Evolutionary conservation across 2,113 vertebrate genomes (phyloP).

Genomic region (Phaethornis superciliosus): DNA sequence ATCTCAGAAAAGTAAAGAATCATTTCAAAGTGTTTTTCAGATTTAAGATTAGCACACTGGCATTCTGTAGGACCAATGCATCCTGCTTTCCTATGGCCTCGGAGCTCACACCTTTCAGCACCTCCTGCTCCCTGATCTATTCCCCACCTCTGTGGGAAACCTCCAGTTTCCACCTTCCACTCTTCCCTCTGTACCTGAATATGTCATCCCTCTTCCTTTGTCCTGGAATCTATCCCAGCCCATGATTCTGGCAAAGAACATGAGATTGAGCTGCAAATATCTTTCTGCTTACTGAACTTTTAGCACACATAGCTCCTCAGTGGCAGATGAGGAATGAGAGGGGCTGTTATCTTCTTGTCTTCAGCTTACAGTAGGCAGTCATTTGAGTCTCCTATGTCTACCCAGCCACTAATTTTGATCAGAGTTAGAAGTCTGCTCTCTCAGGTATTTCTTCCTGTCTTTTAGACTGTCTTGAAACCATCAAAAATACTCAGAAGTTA

Average conservation of each 20-base stretch:
- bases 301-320: neutral
- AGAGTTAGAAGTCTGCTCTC: neutral
- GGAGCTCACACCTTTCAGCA: neutral
- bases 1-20: neutral
- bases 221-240: neutral
- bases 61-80: neutral
- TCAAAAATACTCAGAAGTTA: neutral
- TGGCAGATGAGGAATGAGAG: neutral
- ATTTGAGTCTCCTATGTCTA: neutral
- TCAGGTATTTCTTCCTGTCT: neutral
- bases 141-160: neutral
- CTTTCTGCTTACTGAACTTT: neutral
- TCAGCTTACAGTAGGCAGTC: neutral
- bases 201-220: neutral
- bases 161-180: neutral
- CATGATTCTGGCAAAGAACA: neutral
- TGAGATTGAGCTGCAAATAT: neutral
- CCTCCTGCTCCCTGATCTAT: neutral
- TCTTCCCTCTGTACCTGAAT: neutral
- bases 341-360: neutral
- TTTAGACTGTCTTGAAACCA: neutral
- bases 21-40: neutral
- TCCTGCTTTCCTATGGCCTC: neutral
- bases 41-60: neutral
- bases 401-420: neutral